Conservation (phyloP, 2,113 vertebrate species). For the Chloroceryle aenea region DNA sequence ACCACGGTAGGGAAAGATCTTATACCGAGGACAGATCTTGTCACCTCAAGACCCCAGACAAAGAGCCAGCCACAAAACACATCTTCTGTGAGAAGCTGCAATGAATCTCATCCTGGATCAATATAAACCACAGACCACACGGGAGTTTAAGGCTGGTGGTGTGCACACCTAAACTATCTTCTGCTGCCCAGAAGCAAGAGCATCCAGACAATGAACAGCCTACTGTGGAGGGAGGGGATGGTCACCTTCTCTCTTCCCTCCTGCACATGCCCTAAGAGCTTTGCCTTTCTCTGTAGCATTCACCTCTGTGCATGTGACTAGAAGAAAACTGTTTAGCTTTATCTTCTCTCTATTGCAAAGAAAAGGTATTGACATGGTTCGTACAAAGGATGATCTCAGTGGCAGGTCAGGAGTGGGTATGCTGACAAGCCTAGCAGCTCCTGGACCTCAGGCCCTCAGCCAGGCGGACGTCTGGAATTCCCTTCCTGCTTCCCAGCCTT, state of each 20-base stretch:
- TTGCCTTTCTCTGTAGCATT: neutral
- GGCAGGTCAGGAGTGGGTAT: neutral
- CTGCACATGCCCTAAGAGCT: neutral
- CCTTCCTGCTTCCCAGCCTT: neutral
- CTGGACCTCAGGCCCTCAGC: neutral
- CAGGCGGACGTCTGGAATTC: neutral
- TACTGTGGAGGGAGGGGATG: neutral
- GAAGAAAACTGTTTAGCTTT: neutral
- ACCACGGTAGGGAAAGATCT: slow-evolving; percentile 31
- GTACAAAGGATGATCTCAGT: neutral
- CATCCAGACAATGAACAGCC: neutral
- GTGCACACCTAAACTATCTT: neutral
- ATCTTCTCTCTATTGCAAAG: neutral
- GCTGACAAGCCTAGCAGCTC: neutral
- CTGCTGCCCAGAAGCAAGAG: neutral
- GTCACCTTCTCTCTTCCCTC: neutral
- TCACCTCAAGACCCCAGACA: slow-evolving; percentile 60
- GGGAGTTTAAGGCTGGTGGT: neutral
- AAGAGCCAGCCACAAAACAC: neutral
- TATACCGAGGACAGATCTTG: neutral
- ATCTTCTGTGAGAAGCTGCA: neutral
- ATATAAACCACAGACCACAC: slow-evolving; percentile 13
- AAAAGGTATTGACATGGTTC: neutral
- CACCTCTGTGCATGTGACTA: neutral
- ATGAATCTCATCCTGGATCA: neutral